Evolutionary conservation across 2,888 invertebrate genomes (phyloP).

Genomic region (Myopa tessellatipennis): DNA sequence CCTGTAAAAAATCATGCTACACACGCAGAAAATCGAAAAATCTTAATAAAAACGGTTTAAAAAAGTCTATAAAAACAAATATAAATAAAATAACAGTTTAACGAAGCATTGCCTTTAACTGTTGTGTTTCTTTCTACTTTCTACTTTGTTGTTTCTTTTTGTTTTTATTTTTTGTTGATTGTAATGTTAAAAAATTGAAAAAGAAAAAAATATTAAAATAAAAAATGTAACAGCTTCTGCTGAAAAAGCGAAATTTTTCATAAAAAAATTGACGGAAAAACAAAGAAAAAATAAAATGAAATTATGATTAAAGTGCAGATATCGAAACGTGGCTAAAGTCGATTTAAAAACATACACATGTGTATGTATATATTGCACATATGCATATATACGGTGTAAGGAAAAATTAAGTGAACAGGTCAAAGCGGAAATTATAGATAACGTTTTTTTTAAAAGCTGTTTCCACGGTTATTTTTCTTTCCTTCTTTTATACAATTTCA

Average conservation of each 20-base stretch:
- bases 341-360: not conserved
- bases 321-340: not conserved
- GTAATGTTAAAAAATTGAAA: not conserved
- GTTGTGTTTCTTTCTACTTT: too few relatives aligned
- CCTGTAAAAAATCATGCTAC: not conserved
- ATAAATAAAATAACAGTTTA: not conserved
- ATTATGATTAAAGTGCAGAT: constrained; percentile 4
- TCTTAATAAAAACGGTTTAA: not conserved
- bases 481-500: too few relatives aligned
- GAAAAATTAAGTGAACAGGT: too few relatives aligned
- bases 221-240: not conserved
- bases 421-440: too few relatives aligned
- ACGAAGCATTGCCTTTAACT: not conserved
- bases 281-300: not conserved
- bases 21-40: not conserved
- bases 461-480: too few relatives aligned
- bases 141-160: too few relatives aligned
- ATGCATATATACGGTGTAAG: too few relatives aligned
- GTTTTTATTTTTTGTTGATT: too few relatives aligned
- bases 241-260: constrained; percentile 1
- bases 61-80: not conserved
- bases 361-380: too few relatives aligned
- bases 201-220: not conserved
- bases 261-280: constrained; percentile 9
- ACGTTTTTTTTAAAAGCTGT: too few relatives aligned